These are phyloP conservation scores for Capitella teleta DNA, from an alignment of 1,140 invertebrate genomes.

Conservation along the genomic window DNA sequence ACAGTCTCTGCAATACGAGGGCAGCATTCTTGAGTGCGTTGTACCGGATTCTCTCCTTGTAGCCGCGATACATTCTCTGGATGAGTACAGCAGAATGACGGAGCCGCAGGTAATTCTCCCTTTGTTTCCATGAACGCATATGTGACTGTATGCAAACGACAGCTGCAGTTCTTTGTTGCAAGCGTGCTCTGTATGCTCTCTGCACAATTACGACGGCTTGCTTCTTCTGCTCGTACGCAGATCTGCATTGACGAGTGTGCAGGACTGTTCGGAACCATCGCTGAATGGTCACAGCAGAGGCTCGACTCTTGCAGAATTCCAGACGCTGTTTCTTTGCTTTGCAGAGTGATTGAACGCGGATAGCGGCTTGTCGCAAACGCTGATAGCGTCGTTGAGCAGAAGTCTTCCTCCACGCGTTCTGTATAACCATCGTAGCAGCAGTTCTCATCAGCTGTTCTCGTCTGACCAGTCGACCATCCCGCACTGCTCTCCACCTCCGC, in stretches of 20 bases:
- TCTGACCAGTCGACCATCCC: too few species aligned
- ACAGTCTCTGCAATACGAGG: too few species aligned
- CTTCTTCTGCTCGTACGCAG: constrained; percentile 1
- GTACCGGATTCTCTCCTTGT: too few species aligned
- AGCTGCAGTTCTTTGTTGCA: background rate
- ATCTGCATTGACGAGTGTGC: background rate
- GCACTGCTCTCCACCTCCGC: background rate
- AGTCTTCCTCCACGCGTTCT: background rate
- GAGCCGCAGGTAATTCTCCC: too few species aligned
- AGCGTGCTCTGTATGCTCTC: background rate
- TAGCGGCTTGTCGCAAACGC: background rate
- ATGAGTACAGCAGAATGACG: too few species aligned
- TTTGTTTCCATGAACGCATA: background rate
- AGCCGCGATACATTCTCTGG: too few species aligned
- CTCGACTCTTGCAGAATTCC: background rate
- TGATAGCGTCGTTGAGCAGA: background rate
- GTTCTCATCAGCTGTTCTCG: too few species aligned
- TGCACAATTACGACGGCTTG: constrained; percentile 1
- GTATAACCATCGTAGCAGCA: background rate
- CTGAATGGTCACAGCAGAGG: constrained; percentile 18
- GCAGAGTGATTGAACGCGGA: background rate
- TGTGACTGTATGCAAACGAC: constrained; percentile 12
- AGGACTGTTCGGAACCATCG: constrained; percentile 11
- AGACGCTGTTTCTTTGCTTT: background rate
- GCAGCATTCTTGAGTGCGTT: too few species aligned